Evolutionary conservation across 1,140 invertebrate genomes (phyloP), one percentile per base, ranked within the genome.

Genomic region (Sipha flava): DNA sequence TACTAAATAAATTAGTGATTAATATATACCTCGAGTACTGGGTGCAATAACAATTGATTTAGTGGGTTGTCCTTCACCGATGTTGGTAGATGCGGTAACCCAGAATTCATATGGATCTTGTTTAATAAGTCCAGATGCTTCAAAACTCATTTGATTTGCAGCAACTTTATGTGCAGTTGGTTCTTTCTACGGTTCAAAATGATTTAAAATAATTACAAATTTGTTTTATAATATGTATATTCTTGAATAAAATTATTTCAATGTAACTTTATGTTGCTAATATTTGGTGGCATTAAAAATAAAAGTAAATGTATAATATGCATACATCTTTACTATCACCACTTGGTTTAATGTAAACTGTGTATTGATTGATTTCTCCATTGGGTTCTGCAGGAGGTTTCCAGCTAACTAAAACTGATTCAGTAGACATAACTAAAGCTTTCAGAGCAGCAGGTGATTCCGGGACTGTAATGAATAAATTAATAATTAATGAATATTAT

Each of bases 331-430:
- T 86, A 80, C 90, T 91, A 1, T 90, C 87, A 82, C 89, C 89
- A 83, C 92, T 91, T 26, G 92, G 92, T 85, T 93, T 92, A 0
- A 92, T 91, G 86, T 98, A 98, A 10, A 98, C 92, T 43, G 94
- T 96, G 86, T 98, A 98, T 85, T 96, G 94, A 12, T 90, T 94
- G 79, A 98, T 92, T 59, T 96, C 90, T 26, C 96, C 97, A 85
- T 98, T 98, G 26, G 94, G 94, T 83, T 95, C 92, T 84, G 90
- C 89, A 72, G 97, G 96, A 82, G 93, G 92, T 83, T 94, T 91
- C 97, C 97, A 98, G 12, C 94, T 95, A 1, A 98, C 93, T 5
- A 98, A 87, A 84, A 98, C 95, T 3, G 94, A 93, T 84, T 95
- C 94, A 37, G 89, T 88, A 64, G 95, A 95, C 91, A 95, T 95